Conservation (phyloP, 2,888 invertebrate genomes). For the Coenonympha arcania region DNA sequence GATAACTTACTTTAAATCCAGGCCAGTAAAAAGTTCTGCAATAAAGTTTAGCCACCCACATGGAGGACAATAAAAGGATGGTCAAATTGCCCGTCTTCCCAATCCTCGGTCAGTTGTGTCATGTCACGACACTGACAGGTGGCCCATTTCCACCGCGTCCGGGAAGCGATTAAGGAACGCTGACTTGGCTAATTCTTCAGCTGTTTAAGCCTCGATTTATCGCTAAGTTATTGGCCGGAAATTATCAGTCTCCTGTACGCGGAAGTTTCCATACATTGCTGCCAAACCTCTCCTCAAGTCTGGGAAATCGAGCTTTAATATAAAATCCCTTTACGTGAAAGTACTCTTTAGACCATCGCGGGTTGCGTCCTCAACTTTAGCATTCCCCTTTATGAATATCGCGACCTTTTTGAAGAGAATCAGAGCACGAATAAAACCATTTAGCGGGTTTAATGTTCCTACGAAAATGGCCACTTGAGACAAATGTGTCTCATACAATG, state of each 20-base stretch:
- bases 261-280: too few species aligned
- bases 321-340: too few species aligned
- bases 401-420: conserved; percentile 22
- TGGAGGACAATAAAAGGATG: background rate
- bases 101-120: background rate
- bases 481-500: background rate
- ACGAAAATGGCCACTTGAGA: conserved; percentile 4
- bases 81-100: background rate
- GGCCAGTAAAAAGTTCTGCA: too few species aligned
- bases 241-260: too few species aligned
- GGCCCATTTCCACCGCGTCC: conserved; percentile 1
- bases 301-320: too few species aligned
- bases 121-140: background rate
- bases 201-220: background rate
- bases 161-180: conserved; percentile 7
- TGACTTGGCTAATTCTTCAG: conserved; percentile 3
- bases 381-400: background rate
- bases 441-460: conserved; percentile 9
- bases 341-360: too few species aligned
- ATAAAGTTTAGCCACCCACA: background rate
- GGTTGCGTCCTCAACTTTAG: too few species aligned
- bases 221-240: background rate
- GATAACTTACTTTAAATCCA: too few species aligned
- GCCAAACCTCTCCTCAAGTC: too few species aligned
- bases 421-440: conserved; percentile 23